phyloP scores from a whole-genome alignment of 2,888 invertebrate genomes.

The Trissolcus brochymenae region DNA sequence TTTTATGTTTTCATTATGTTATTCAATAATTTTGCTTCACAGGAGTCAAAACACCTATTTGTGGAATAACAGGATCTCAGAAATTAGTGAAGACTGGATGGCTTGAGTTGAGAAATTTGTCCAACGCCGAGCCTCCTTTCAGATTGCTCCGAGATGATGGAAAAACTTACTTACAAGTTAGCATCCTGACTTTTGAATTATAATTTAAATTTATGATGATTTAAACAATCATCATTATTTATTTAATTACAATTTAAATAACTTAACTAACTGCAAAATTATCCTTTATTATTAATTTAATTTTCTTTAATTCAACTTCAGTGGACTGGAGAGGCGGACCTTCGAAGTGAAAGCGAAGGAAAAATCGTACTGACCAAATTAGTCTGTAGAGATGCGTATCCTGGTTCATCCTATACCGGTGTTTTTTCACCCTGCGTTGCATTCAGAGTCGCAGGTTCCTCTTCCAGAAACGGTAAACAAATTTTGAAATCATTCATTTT shows the following conservation, averaged over 20 bases:
- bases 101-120: conserved; percentile 86
- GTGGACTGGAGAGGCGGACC: conserved; percentile 90
- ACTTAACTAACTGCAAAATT: background rate
- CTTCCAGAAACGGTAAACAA: conserved; percentile 82
- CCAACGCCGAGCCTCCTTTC: conserved; percentile 88
- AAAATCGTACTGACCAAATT: conserved; percentile 87
- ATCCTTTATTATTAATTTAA: background rate
- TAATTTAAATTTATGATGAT: background rate
- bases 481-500: background rate
- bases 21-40: conserved; percentile 1
- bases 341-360: conserved; percentile 87
- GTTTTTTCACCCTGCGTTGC: conserved; percentile 91
- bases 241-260: background rate
- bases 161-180: conserved; percentile 85
- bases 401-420: conserved; percentile 76
- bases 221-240: too few species aligned
- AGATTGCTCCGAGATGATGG: conserved; percentile 88
- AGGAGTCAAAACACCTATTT: conserved; percentile 89
- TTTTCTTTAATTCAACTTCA: conserved; percentile 67
- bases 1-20: background rate
- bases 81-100: conserved; percentile 88
- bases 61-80: conserved; percentile 90
- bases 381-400: conserved; percentile 85
- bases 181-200: background rate
- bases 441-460: conserved; percentile 90